These are phyloP conservation scores for Notothenia rossii DNA, from an alignment of 2,113 vertebrate species.

Conservation along the genomic window DNA sequence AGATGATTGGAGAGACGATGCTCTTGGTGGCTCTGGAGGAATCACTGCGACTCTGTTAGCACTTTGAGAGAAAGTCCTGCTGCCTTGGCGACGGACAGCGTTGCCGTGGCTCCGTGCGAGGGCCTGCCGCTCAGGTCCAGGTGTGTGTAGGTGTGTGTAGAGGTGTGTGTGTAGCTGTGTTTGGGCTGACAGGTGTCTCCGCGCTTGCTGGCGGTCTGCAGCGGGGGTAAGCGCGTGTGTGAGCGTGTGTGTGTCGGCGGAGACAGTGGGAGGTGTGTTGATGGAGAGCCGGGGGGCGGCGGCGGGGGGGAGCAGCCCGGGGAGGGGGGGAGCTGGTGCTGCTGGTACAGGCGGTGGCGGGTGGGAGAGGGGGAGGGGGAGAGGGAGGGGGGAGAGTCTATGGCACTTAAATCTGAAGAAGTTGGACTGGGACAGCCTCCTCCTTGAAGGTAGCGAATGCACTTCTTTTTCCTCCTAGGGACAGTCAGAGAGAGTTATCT, in stretches of 20 bases:
- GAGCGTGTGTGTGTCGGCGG: conserved; percentile 68
- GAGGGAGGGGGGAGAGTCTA: conserved; percentile 91
- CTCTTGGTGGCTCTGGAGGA: neutral
- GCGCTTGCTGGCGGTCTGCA: conserved; percentile 69
- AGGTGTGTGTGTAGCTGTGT: conserved; percentile 65
- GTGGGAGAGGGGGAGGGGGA: conserved; percentile 62
- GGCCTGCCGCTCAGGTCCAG: conserved; percentile 69
- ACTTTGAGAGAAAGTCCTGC: conserved; percentile 80
- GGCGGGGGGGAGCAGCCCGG: conserved; percentile 80
- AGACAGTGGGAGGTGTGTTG: conserved; percentile 74
- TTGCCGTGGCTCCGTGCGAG: conserved; percentile 59
- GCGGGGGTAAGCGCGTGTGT: conserved; percentile 65
- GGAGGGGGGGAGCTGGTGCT: conserved; percentile 53
- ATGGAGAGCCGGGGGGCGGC: conserved; percentile 70
- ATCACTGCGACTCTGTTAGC: conserved; percentile 77
- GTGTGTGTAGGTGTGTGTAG: conserved; percentile 71
- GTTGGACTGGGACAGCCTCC: conserved; percentile 95
- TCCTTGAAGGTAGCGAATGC: conserved; percentile 99
- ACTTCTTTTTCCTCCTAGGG: conserved; percentile 99
- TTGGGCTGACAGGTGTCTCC: conserved; percentile 56
- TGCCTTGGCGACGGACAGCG: conserved; percentile 75
- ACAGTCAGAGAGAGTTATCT: conserved; percentile 95
- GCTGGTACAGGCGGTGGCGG: conserved; percentile 71
- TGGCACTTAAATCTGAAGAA: conserved; percentile 99
- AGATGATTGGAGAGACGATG: conserved; percentile 11